These are phyloP conservation scores for Drosophila basisetae DNA, from an alignment of 2,888 invertebrate species.

Conservation along the genomic window DNA sequence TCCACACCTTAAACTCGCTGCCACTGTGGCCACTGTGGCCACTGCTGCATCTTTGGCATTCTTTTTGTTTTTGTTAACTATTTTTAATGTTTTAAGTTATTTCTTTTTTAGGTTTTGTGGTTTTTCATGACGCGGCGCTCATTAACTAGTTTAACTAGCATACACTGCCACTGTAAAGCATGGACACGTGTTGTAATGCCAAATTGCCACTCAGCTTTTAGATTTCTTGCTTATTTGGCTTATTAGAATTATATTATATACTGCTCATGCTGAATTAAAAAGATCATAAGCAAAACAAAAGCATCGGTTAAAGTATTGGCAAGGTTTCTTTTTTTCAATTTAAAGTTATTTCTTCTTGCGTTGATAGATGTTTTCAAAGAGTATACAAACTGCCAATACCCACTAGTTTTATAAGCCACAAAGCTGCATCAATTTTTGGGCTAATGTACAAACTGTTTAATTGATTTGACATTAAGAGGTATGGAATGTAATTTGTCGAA, in stretches of 20 bases:
- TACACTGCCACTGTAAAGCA: conserved; percentile 46
- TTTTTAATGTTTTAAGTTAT: conserved; percentile 44
- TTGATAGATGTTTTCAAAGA: neutral
- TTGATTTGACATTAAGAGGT: conserved; percentile 74
- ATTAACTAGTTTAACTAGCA: conserved; percentile 72
- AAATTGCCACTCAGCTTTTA: neutral
- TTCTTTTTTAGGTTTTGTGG: conserved; percentile 56
- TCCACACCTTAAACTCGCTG: conserved; percentile 71
- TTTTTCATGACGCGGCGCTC: conserved; percentile 61
- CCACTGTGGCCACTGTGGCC: conserved; percentile 22
- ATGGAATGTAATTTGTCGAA: conserved; percentile 46
- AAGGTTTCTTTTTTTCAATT: neutral
- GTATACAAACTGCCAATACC: neutral
- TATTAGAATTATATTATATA: neutral
- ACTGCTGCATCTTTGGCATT: conserved; percentile 36
- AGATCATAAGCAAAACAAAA: neutral
- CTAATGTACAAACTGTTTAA: conserved; percentile 41
- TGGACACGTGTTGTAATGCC: conserved; percentile 16
- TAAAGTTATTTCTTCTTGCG: neutral
- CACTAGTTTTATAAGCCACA: conserved; percentile 1
- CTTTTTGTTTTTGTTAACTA: conserved; percentile 17
- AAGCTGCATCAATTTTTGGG: conserved; percentile 39
- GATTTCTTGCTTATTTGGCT: neutral
- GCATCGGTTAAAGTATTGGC: neutral
- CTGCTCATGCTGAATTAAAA: neutral